phyloP scores from a whole-genome alignment of 2,888 invertebrate genomes.

The Macaria liturata region DNA sequence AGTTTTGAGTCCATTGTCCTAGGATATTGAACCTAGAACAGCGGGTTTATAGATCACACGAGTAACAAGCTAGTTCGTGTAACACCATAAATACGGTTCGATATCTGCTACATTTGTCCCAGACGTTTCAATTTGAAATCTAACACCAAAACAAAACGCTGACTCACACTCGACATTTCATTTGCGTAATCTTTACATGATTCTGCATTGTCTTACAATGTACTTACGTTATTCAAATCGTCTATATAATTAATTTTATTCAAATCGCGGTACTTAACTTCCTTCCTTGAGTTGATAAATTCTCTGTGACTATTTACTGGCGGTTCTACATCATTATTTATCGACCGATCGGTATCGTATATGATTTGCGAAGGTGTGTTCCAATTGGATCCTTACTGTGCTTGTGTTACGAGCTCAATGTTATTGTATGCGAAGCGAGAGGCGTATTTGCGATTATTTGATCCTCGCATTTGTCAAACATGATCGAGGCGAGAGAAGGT shows the following conservation, averaged over 20 bases:
- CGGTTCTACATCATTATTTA: constrained; percentile 54
- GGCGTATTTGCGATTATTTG: constrained; percentile 61
- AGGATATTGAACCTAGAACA: constrained; percentile 58
- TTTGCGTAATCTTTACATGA: constrained; percentile 56
- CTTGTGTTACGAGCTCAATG: constrained; percentile 40
- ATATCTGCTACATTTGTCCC: constrained; percentile 61
- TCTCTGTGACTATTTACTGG: constrained; percentile 47
- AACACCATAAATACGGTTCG: constrained; percentile 64
- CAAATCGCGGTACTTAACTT: constrained; percentile 41
- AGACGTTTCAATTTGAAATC: constrained; percentile 65
- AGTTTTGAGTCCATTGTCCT: constrained; percentile 36
- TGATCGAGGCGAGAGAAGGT: constrained; percentile 66
- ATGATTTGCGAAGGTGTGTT: constrained; percentile 39
- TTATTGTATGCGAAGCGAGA: constrained; percentile 35
- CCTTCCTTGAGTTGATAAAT: constrained; percentile 49
- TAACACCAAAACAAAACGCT: constrained; percentile 62
- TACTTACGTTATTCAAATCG: constrained; percentile 34
- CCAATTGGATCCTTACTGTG: constrained; percentile 46
- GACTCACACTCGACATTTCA: constrained; percentile 63
- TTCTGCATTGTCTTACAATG: constrained; percentile 37
- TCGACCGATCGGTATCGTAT: constrained; percentile 52
- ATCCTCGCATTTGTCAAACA: constrained; percentile 69
- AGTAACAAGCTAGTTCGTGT: constrained; percentile 61
- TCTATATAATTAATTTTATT: constrained; percentile 32
- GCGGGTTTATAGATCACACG: constrained; percentile 51